A percentile compares a stretch with the other conserved stretches of the same genome.
Evolutionary conservation across 2,797 vertebrate genomes (phyloP).

Genomic region (Antennarius maculatus): DNA sequence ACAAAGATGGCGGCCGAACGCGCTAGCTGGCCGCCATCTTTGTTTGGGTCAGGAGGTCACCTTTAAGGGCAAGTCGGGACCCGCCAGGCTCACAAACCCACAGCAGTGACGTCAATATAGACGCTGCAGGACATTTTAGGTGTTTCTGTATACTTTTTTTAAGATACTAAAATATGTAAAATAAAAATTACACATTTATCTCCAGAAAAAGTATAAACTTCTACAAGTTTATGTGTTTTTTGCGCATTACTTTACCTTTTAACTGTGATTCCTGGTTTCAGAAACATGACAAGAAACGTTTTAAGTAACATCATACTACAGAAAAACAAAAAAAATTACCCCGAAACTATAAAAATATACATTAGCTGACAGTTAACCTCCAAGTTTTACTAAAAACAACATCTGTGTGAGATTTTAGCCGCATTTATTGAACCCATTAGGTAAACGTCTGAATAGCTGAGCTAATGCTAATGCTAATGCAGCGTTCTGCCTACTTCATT

Average conservation of each 20-base stretch:
- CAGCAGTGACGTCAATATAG: not conserved
- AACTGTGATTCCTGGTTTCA: not conserved
- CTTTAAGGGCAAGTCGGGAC: not conserved
- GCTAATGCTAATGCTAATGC: too few species aligned
- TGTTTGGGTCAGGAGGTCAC: not conserved
- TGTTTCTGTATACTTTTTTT: not conserved
- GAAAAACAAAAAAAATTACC: too few species aligned
- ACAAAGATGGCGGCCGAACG: conserved; percentile 11
- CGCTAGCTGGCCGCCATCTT: conserved; percentile 14
- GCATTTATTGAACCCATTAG: too few species aligned
- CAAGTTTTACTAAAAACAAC: too few species aligned
- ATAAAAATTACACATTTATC: too few species aligned
- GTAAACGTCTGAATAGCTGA: not conserved
- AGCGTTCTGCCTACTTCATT: not conserved
- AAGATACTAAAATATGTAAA: too few species aligned
- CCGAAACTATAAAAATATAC: too few species aligned
- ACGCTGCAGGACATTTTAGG: too few species aligned
- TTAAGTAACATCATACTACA: not conserved
- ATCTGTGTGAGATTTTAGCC: too few species aligned
- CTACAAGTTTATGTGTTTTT: too few species aligned
- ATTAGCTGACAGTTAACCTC: too few species aligned
- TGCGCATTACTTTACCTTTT: not conserved
- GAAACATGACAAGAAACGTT: rapidly evolving
- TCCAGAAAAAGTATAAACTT: too few species aligned
- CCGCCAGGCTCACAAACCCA: not conserved